A percentile compares a stretch with the other conserved stretches of the same genome.
These are phyloP conservation scores for Aphelenchoides fujianensis DNA, from an alignment of 1,140 invertebrate genomes.

Conservation along the genomic window DNA sequence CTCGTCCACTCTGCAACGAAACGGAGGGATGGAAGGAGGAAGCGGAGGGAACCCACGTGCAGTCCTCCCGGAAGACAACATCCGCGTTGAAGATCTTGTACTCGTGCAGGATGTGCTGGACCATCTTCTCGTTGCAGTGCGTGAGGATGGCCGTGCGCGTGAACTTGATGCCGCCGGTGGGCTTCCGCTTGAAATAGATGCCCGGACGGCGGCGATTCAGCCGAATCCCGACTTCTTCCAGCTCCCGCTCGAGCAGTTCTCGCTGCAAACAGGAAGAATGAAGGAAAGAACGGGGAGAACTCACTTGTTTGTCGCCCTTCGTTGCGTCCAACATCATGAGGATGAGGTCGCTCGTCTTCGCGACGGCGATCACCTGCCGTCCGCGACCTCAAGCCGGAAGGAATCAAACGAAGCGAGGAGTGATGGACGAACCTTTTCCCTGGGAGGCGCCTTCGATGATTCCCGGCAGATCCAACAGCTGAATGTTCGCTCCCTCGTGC, in stretches of 20 bases:
- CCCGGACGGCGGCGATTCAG: constrained; percentile 95
- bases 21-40: not conserved
- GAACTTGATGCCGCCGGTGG: constrained; percentile 96
- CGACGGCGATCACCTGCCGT: constrained; percentile 93
- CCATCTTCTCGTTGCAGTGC: constrained; percentile 91
- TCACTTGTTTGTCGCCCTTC: constrained; percentile 68
- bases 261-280: constrained; percentile 83
- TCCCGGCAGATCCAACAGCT: constrained; percentile 95
- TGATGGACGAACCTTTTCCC: constrained; percentile 81
- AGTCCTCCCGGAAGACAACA: constrained; percentile 91
- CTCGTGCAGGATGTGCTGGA: constrained; percentile 95
- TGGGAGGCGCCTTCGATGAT: constrained; percentile 99
- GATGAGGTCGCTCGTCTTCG: constrained; percentile 92
- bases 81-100: constrained; percentile 99
- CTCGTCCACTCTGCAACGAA: constrained; percentile 80
- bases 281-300: too few relatives aligned
- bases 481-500: constrained; percentile 81
- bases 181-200: constrained; percentile 85
- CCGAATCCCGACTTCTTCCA: constrained; percentile 95
- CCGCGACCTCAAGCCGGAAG: constrained; percentile 78
- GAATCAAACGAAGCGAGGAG: constrained; percentile 66
- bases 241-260: constrained; percentile 87
- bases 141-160: constrained; percentile 91
- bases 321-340: constrained; percentile 97
- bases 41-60: constrained; percentile 65